Conservation (phyloP, 2,888 invertebrate genomes). For the Metalampra italica region DNA sequence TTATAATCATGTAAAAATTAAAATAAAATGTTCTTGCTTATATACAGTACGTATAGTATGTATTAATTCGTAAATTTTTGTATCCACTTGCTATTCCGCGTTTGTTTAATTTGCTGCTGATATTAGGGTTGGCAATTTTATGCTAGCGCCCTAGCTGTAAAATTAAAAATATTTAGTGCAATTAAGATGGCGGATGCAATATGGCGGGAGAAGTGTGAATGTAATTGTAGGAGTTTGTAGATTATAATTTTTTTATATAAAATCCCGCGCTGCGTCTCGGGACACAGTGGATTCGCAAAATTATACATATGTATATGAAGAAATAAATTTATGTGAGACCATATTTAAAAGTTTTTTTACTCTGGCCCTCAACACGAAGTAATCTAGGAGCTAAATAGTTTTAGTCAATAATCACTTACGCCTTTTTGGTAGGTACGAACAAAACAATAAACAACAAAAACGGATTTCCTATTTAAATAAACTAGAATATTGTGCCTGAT, state of each 20-base stretch:
- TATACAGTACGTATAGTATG: slow-evolving; percentile 6
- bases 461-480: no score
- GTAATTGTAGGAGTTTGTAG: slow-evolving; percentile 66
- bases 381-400: no score
- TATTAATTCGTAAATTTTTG: neutral
- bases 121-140: slow-evolving; percentile 9
- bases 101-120: slow-evolving; percentile 29
- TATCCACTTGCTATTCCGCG: slow-evolving; percentile 30
- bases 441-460: no score
- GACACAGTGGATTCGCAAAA: slow-evolving; percentile 77
- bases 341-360: slow-evolving; percentile 34
- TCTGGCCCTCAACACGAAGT: neutral
- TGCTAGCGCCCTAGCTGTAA: slow-evolving; percentile 40
- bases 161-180: slow-evolving; percentile 56
- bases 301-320: slow-evolving; percentile 78
- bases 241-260: slow-evolving; percentile 64
- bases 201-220: slow-evolving; percentile 56
- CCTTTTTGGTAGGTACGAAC: no score
- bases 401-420: no score
- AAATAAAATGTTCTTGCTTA: slow-evolving; percentile 11
- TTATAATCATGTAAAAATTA: neutral
- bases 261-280: slow-evolving; percentile 71
- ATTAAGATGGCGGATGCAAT: slow-evolving; percentile 57
- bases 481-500: no score
- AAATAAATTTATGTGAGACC: slow-evolving; percentile 78